Base-by-base conservation (phyloP, 2,113 vertebrate species). In the Acrocephalus kingi region DNA sequence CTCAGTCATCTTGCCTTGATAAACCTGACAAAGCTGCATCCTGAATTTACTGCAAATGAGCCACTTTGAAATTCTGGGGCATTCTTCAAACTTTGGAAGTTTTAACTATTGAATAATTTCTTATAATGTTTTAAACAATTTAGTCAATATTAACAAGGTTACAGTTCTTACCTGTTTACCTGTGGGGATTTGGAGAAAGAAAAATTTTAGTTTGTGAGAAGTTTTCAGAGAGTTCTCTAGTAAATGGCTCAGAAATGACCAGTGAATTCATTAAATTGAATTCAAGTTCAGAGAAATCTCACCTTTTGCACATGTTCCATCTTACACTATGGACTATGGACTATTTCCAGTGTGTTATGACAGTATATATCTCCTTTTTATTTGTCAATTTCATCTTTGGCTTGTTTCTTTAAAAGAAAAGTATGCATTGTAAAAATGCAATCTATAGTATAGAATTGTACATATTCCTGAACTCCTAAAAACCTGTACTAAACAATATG, bases 401-500 rank as follows among this genome's bases (percentile, higher is more conserved):
- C 94, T 95, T 90, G 39, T 97, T 96, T 91, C 95, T 98, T 92
- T 96, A 96, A 97, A 97, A 93, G 35, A 95, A 97, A 98, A 96
- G 95, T 97, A 98, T 95, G 97, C 97, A 97, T 98, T 98, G 89
- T 96, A 93, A 97, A 98, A 97, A 98, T 98, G 96, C 98, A 97
- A 1, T 91, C 93, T 84, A 84, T 95, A 73, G 49, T 98, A 94
- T 97, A 98, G 97, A 98, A 97, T 95, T 98, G 98, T 98, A 98
- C 90, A 98, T 98, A 97, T 94, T 97, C 94, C 79, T 93, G 54
- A 97, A 85, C 97, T 96, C 97, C 91, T 98, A 97, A 98, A 91
- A 98, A 94, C 94, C 95, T 98, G 89, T 98, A 97, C 98, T 97
- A 97, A 98, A 98, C 93, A 98, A 75, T 97, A 93, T 98, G 98